These are phyloP conservation scores for Turnix velox DNA, from an alignment of 2,113 vertebrate species.

Conservation along the genomic window DNA sequence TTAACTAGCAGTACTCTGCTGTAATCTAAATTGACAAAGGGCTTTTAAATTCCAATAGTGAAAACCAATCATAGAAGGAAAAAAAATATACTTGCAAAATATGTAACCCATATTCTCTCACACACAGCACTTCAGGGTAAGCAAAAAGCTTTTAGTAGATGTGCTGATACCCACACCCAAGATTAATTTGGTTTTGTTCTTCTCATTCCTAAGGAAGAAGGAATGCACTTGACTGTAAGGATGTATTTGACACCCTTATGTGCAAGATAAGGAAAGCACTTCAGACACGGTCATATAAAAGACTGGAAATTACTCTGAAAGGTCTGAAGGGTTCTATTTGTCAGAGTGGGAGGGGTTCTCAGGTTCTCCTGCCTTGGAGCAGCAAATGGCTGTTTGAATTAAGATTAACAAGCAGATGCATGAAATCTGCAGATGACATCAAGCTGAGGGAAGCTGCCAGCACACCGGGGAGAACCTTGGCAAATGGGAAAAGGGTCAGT, in stretches of 20 bases:
- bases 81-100: slow-evolving; percentile 2
- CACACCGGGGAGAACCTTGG: accelerated
- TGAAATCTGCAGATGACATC: neutral
- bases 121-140: neutral
- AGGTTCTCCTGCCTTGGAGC: neutral
- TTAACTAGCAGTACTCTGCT: neutral
- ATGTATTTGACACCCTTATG: neutral
- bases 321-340: neutral
- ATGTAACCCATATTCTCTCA: neutral
- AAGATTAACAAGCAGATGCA: neutral
- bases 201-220: neutral
- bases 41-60: neutral
- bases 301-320: neutral
- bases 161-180: neutral
- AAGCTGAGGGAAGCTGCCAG: neutral
- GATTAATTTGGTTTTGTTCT: neutral
- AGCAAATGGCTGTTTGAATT: neutral
- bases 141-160: neutral
- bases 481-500: neutral
- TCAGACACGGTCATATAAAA: neutral
- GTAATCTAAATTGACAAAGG: neutral
- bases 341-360: neutral
- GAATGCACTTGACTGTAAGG: neutral
- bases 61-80: neutral
- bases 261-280: neutral